A percentile compares a stretch with the other conserved stretches of the same genome.
Evolutionary conservation across 2,113 vertebrate genomes (phyloP).

Genomic region (Monopterus albus): DNA sequence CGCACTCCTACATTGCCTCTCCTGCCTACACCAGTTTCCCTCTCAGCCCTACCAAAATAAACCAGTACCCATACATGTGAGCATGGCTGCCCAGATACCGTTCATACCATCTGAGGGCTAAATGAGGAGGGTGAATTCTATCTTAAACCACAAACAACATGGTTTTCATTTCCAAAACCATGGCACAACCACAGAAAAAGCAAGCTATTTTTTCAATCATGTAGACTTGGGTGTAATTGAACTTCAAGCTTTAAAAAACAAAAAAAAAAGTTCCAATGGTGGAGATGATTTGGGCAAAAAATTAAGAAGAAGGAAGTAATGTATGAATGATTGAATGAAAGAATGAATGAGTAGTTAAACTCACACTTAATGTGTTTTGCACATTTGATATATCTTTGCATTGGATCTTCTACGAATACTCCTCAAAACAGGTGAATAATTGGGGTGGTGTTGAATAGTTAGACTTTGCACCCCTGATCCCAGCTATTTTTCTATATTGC

Average conservation of each 20-base stretch:
- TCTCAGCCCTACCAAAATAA: constrained; percentile 95
- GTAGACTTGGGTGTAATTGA: constrained; percentile 98
- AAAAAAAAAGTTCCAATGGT: constrained; percentile 57
- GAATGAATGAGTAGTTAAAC: constrained; percentile 82
- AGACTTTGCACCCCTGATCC: constrained; percentile 87
- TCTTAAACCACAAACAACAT: constrained; percentile 80
- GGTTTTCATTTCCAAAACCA: constrained; percentile 92
- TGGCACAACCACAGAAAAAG: constrained; percentile 94
- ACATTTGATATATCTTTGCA: constrained; percentile 99
- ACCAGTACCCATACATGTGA: constrained; percentile 98
- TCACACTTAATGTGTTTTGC: constrained; percentile 99
- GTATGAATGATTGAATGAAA: constrained; percentile 75
- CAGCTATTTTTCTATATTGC: constrained; percentile 99
- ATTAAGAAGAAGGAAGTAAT: constrained; percentile 70
- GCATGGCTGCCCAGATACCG: constrained; percentile 63
- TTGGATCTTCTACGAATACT: constrained; percentile 96
- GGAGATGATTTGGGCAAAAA: constrained; percentile 72
- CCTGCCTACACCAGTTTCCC: constrained; percentile 95
- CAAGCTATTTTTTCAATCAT: constrained; percentile 96
- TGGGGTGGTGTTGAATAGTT: constrained; percentile 85
- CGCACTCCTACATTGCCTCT: constrained; percentile 95
- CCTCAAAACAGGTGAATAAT: constrained; percentile 95
- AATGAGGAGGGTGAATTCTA: constrained; percentile 44
- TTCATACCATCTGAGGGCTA: constrained; percentile 70
- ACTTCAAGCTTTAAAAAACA: constrained; percentile 92